A percentile compares a stretch with the other conserved stretches of the same genome.
Evolutionary conservation across 2,888 invertebrate genomes (phyloP).

Genomic region (Halictus ligatus): DNA sequence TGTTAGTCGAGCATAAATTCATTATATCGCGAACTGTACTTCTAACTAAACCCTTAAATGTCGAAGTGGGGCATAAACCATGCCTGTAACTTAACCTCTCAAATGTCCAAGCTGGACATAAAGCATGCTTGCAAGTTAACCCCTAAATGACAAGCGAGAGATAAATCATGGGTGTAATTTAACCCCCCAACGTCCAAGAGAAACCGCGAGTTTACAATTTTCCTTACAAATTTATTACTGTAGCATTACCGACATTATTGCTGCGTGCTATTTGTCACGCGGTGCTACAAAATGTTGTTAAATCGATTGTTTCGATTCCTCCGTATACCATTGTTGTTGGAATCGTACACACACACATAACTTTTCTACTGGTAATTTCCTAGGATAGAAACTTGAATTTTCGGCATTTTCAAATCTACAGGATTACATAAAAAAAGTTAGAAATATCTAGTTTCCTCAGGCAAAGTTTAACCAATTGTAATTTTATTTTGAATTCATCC

Average conservation of each 20-base stretch:
- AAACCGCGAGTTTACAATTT: background rate
- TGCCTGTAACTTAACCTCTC: background rate
- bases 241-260: background rate
- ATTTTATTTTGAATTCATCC: no score
- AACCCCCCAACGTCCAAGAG: background rate
- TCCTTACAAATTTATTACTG: background rate
- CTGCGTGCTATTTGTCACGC: background rate
- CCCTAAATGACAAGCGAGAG: slow-evolving; percentile 5
- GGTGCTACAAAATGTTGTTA: background rate
- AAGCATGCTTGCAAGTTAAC: slow-evolving; percentile 15
- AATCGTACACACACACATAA: no score
- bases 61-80: background rate
- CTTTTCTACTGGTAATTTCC: no score
- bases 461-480: no score
- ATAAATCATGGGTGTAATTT: background rate
- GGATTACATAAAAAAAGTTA: no score
- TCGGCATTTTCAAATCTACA: no score
- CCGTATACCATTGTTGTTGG: background rate
- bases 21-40: background rate
- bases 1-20: background rate
- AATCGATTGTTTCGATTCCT: background rate
- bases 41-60: background rate
- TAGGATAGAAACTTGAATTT: no score
- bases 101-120: background rate
- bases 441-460: no score